These are phyloP conservation scores for Gryllus bimaculatus DNA, from an alignment of 1,140 invertebrate species.

Conservation along the genomic window DNA sequence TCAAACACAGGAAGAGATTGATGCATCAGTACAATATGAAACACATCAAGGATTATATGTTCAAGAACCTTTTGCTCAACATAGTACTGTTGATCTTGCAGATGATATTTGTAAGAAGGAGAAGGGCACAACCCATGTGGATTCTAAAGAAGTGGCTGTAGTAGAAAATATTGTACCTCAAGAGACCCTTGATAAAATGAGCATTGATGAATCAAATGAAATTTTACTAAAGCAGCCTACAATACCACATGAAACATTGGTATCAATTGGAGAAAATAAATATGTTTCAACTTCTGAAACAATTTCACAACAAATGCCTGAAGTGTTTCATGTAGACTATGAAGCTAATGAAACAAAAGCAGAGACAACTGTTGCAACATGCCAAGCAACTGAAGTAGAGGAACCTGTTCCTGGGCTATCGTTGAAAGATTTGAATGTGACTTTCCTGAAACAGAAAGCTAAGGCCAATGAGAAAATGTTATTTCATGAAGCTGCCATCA, in stretches of 20 bases:
- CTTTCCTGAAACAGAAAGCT: constrained; percentile 7
- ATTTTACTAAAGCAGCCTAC: too few relatives aligned
- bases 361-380: constrained; percentile 18
- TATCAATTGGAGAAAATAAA: constrained; percentile 20
- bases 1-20: not conserved
- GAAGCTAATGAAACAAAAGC: constrained; percentile 20
- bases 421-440: constrained; percentile 17
- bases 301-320: constrained; percentile 21
- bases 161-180: not conserved
- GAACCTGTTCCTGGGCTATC: constrained; percentile 17
- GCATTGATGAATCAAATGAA: too few relatives aligned
- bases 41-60: not conserved
- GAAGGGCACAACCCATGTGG: not conserved
- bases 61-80: constrained; percentile 1
- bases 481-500: not conserved
- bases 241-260: constrained; percentile 9
- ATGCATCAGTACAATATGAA: constrained; percentile 9
- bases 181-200: too few relatives aligned
- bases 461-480: constrained; percentile 8
- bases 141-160: constrained; percentile 7
- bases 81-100: not conserved
- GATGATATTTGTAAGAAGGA: not conserved
- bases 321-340: constrained; percentile 21
- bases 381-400: constrained; percentile 20
- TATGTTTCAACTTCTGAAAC: constrained; percentile 22